Conservation (phyloP, 2,113 vertebrate genomes). For the Paratilapia polleni region DNA sequence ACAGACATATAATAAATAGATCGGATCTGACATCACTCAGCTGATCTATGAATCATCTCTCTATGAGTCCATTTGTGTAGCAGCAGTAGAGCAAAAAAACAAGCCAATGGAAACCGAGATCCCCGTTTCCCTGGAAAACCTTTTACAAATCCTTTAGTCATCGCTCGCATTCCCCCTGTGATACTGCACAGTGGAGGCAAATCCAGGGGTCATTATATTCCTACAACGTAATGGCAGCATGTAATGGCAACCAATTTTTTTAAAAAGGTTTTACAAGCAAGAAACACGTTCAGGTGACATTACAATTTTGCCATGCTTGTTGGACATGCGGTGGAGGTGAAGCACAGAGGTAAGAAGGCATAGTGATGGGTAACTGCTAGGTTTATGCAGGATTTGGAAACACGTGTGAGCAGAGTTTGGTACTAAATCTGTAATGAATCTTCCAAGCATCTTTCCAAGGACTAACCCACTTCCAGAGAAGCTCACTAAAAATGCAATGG, state of each 20-base stretch:
- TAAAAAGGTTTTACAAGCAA: conserved; percentile 55
- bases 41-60: conserved; percentile 78
- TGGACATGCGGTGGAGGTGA: conserved; percentile 74
- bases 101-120: conserved; percentile 76
- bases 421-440: conserved; percentile 39
- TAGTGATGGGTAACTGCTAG: conserved; percentile 41
- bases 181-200: conserved; percentile 72
- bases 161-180: conserved; percentile 24
- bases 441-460: conserved; percentile 1
- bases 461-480: conserved; percentile 33
- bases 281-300: conserved; percentile 60
- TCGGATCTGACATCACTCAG: conserved; percentile 90
- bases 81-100: conserved; percentile 77
- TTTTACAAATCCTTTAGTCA: conserved; percentile 65
- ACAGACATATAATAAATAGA: conserved; percentile 98
- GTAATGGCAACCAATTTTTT: conserved; percentile 65
- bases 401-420: conserved; percentile 27
- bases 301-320: conserved; percentile 71
- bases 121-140: conserved; percentile 71
- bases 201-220: conserved; percentile 55
- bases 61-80: conserved; percentile 79
- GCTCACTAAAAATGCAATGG: conserved; percentile 29
- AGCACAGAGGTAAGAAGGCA: conserved; percentile 69
- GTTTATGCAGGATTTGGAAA: conserved; percentile 36
- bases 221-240: conserved; percentile 64